These are phyloP conservation scores for Philereme transversata DNA, from an alignment of 2,888 invertebrate species.

Conservation along the genomic window DNA sequence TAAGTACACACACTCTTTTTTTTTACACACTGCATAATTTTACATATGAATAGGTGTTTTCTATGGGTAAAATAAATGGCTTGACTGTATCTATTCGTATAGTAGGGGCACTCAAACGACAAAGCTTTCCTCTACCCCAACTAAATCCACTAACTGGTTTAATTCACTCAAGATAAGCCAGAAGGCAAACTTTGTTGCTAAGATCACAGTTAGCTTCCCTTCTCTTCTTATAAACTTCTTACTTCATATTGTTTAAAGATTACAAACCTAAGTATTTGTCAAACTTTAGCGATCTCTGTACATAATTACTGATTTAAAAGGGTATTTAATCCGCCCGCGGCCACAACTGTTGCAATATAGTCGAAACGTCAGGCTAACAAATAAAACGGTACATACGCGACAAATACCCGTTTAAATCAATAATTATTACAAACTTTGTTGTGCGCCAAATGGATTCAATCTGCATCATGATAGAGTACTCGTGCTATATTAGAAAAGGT, in stretches of 20 bases:
- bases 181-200: slow-evolving; percentile 40
- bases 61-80: too few species aligned
- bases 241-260: background rate
- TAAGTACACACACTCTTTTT: too few species aligned
- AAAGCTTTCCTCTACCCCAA: slow-evolving; percentile 14
- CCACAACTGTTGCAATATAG: too few species aligned
- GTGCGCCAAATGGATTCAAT: background rate
- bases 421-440: background rate
- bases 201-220: slow-evolving; percentile 15
- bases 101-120: background rate
- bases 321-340: too few species aligned
- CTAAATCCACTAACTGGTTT: slow-evolving; percentile 40
- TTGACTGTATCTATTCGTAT: background rate
- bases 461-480: background rate
- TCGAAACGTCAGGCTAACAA: too few species aligned
- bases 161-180: slow-evolving; percentile 39
- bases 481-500: slow-evolving; percentile 6
- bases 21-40: too few species aligned
- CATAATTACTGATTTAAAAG: too few species aligned
- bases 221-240: background rate
- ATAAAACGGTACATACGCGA: background rate
- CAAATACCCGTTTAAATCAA: background rate
- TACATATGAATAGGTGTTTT: too few species aligned
- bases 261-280: background rate
- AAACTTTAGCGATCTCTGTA: too few species aligned